Conservation (phyloP, 2,888 invertebrate species). For the Diplolepis rosae region DNA sequence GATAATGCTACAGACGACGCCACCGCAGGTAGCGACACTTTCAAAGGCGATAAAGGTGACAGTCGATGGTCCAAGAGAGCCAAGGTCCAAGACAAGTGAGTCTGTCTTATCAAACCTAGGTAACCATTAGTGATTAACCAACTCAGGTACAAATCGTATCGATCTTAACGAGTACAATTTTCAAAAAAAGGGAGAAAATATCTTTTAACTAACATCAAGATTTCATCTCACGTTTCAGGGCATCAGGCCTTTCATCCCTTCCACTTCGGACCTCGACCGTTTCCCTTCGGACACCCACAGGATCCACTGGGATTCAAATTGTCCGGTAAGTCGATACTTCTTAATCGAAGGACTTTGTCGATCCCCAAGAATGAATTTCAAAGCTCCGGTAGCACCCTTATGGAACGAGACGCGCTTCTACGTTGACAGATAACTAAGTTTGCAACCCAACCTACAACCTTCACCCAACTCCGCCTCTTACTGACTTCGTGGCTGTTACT, state of each 20-base stretch:
- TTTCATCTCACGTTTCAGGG: slow-evolving; percentile 72
- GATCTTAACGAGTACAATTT: background rate
- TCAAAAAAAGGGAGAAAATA: background rate
- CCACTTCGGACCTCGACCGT: slow-evolving; percentile 89
- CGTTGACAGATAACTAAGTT: slow-evolving; percentile 68
- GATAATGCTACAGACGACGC: slow-evolving; percentile 72
- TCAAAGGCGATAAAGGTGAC: slow-evolving; percentile 71
- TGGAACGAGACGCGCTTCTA: slow-evolving; percentile 45
- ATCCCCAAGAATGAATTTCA: slow-evolving; percentile 14
- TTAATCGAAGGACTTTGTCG: slow-evolving; percentile 16
- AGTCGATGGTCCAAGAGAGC: slow-evolving; percentile 70
- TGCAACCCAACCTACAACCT: slow-evolving; percentile 43
- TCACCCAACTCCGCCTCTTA: slow-evolving; percentile 39
- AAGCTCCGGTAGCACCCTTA: background rate
- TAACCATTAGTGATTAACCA: background rate
- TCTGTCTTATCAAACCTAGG: slow-evolving; percentile 11
- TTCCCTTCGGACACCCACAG: slow-evolving; percentile 79
- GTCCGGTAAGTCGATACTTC: slow-evolving; percentile 80
- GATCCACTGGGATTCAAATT: slow-evolving; percentile 91
- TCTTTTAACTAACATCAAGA: background rate
- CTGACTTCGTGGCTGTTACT: slow-evolving; percentile 58
- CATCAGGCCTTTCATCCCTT: slow-evolving; percentile 93
- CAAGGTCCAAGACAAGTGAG: slow-evolving; percentile 71
- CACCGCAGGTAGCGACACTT: slow-evolving; percentile 69
- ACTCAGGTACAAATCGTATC: background rate